Conservation (phyloP, 1,140 invertebrate species). For the Venturia canescens region DNA sequence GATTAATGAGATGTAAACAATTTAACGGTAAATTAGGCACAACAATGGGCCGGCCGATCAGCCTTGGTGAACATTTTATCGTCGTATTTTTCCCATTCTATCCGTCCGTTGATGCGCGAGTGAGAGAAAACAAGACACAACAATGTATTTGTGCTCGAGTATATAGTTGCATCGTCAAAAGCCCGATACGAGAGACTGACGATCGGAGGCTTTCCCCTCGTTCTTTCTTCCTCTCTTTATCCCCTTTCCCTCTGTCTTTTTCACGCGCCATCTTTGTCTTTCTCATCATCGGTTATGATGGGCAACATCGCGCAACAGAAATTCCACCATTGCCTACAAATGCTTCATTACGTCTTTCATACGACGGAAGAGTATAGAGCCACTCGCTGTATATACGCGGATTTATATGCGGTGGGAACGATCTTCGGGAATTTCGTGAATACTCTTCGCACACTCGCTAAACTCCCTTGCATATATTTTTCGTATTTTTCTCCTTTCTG, state of each 20-base stretch:
- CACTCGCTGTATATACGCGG: not conserved
- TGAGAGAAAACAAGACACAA: not conserved
- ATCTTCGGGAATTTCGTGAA: slow-evolving; percentile 28
- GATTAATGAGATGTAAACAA: slow-evolving; percentile 78
- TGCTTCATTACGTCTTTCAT: slow-evolving; percentile 52
- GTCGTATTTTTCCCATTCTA: slow-evolving; percentile 50
- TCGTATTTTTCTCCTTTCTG: not conserved
- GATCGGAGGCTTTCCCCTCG: slow-evolving; percentile 3
- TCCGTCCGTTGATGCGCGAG: no score
- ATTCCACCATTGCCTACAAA: slow-evolving; percentile 51
- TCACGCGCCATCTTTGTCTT: not conserved
- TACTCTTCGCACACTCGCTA: not conserved
- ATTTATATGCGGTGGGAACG: slow-evolving; percentile 33
- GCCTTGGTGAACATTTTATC: slow-evolving; percentile 47
- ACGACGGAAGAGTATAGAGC: slow-evolving; percentile 48
- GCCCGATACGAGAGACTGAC: slow-evolving; percentile 30
- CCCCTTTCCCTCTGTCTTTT: not conserved
- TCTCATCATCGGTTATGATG: slow-evolving; percentile 29
- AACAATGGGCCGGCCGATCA: slow-evolving; percentile 66
- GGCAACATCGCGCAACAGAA: slow-evolving; percentile 33
- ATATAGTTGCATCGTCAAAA: slow-evolving; percentile 33
- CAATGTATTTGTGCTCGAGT: not conserved
- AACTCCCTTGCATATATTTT: not conserved
- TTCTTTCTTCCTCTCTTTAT: not conserved
- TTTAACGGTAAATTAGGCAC: slow-evolving; percentile 77